Percentiles rank a stretch among this genome's conserved stretches.
phyloP scores from a whole-genome alignment of 2,888 invertebrate species.

The Ophion ventricosus region DNA sequence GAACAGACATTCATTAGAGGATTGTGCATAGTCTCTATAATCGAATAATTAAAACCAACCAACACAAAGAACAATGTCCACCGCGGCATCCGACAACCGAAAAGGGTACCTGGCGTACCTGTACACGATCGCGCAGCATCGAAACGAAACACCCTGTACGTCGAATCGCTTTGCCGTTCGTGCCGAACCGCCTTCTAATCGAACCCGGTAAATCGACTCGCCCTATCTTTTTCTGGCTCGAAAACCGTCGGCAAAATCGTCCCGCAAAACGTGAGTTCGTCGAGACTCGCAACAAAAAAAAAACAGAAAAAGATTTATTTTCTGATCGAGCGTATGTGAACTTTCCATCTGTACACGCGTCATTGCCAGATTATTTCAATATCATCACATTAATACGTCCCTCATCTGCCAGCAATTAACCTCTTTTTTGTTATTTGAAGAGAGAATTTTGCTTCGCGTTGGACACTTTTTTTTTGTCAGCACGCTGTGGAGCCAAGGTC shows the following conservation, averaged over 20 bases:
- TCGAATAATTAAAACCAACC: neutral
- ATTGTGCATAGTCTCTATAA: neutral
- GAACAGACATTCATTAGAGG: neutral
- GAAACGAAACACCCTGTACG: neutral
- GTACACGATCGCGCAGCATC: neutral
- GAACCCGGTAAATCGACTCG: neutral
- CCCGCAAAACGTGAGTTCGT: neutral
- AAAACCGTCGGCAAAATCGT: neutral
- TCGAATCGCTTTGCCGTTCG: neutral
- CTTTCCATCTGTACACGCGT: neutral
- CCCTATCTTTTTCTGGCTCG: neutral
- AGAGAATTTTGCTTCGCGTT: neutral
- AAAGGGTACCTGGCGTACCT: neutral
- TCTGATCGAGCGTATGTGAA: neutral
- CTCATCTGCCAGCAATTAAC: neutral
- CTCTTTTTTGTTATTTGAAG: neutral
- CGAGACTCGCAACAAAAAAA: neutral
- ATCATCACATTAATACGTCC: neutral
- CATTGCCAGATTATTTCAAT: neutral
- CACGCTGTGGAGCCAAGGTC: neutral
- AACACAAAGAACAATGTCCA: neutral
- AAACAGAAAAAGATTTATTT: neutral
- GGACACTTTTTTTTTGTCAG: neutral
- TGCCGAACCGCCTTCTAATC: neutral
- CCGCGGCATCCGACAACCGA: neutral